Evolutionary conservation across 2,113 vertebrate species (phyloP), one percentile per base, ranked within the genome.

Genomic region (Regulus satrapa): DNA sequence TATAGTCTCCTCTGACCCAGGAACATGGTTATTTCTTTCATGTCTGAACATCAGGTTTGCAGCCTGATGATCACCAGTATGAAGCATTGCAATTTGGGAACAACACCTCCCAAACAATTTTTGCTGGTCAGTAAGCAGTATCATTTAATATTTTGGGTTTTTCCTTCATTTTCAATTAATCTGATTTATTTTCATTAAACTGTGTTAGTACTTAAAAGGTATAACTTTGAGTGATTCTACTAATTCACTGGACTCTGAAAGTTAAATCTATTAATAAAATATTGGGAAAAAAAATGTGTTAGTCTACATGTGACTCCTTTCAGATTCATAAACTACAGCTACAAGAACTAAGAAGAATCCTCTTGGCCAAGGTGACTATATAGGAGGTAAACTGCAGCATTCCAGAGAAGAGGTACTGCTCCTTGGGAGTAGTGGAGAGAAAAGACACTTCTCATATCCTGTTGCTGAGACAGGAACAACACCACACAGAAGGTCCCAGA

Each of bases 221-320:
- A 24, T 6, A 43, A n/a, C 8, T 76, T 79, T 28, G 14, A n/a
- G 14, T n/a, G 13, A 36, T 62, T 32, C 31, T 75, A 24, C 18
- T 54, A 49, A 59, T 55, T 63, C 16, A 46, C 20, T 56, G 63
- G 18, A 46, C 48, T 2, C 12, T 64, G 17, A 82, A 67, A 45
- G 1, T 28, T 25, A 59, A 45, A 34, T 59, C 2, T 55, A 45
- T 49, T 79, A 67, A 34, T 64, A 72, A 49, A 79, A 51, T 41
- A 3, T 10, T 10, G 15, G 4, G 3, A 2, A 24, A 5, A 11
- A 45, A 48, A 24, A 32, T 2, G 12, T 38, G 10, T 46, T n/a
- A 43, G 20, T 73, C 77, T 61, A 61, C 3, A 6, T 11, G 4
- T 38, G 32, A 34, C 8, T 41, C 10, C 16, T 11, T 68, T 46